phyloP scores from a whole-genome alignment of 2,113 vertebrate species.

The Syngnathus floridae region DNA sequence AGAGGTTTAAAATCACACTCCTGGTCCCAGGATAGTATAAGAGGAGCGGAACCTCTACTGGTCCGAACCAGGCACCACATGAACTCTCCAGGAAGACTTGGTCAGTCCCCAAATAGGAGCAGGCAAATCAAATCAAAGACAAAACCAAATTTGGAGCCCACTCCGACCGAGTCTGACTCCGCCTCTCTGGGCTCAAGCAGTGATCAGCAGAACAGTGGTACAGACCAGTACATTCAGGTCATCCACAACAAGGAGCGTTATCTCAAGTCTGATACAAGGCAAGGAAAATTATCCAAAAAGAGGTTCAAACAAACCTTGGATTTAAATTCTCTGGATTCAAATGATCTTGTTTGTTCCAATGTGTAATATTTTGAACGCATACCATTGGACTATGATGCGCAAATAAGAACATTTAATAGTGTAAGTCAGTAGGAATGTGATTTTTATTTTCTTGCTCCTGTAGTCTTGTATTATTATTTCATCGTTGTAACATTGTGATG shows the following conservation, averaged over 20 bases:
- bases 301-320: constrained; percentile 67
- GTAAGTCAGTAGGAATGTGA: constrained; percentile 3
- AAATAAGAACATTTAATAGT: neutral
- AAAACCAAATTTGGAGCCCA: constrained; percentile 67
- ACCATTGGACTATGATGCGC: neutral
- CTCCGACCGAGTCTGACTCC: constrained; percentile 83
- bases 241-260: constrained; percentile 77
- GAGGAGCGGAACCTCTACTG: constrained; percentile 46
- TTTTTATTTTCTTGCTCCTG: constrained; percentile 5
- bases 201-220: constrained; percentile 83
- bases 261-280: constrained; percentile 62
- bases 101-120: constrained; percentile 26
- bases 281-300: constrained; percentile 64
- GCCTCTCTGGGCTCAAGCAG: constrained; percentile 84
- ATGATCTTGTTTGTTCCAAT: constrained; percentile 82
- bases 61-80: constrained; percentile 28
- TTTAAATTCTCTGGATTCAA: constrained; percentile 56
- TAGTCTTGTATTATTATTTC: constrained; percentile 13
- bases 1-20: constrained; percentile 44
- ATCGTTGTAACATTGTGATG: neutral
- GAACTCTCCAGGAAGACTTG: constrained; percentile 37
- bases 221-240: constrained; percentile 84
- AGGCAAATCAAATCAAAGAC: constrained; percentile 68
- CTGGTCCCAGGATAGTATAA: constrained; percentile 59
- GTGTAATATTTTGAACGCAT: constrained; percentile 46